Evolutionary conservation across 2,888 invertebrate genomes (phyloP), one percentile per base, ranked within the genome.

Genomic region (Gryllus longicercus): DNA sequence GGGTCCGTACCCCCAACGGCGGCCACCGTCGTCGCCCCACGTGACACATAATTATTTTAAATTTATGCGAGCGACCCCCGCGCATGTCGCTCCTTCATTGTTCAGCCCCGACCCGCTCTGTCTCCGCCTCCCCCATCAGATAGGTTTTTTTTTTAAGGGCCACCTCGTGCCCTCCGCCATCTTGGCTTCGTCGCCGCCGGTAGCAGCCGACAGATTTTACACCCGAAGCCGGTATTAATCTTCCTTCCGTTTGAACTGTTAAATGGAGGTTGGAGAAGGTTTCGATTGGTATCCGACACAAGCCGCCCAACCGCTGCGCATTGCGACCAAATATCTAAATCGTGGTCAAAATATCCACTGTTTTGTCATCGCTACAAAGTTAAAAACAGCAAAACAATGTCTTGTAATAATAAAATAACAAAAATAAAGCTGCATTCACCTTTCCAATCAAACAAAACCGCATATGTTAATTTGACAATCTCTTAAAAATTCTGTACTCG

Each of bases 41-140:
- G 63, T 63, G 63, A 63, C 63, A 63, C 63, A 63, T 63, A 63
- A 63, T 63, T 63, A 63, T 63, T 63, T 63, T 63, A 63, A 63
- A 63, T 63, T 63, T 63, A 63, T 63, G 63, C 63, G 63, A 11
- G 63, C 16, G 63, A 63, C 16, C 14, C 63, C 63, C n/a, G 63
- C 63, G 14, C 63, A 16, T 63, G 63, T 63, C 63, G 63, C n/a
- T n/a, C 63, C 63, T 63, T 63, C 63, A 63, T 63, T 63, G 63
- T 63, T 63, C n/a, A 18, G 63, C 63, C 63, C 63, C 63, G 16
- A 63, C 63, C 63, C 63, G 4, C 63, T n/a, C 63, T 16, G 14
- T 63, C 63, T n/a, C 16, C 16, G 4, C 63, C 63, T n/a, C 16
- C 63, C 63, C 63, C 63, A 63, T 18, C 16, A 18, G 63, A 63